phyloP scores from a whole-genome alignment of 2,888 invertebrate genomes.

The Acleris holmiana region DNA sequence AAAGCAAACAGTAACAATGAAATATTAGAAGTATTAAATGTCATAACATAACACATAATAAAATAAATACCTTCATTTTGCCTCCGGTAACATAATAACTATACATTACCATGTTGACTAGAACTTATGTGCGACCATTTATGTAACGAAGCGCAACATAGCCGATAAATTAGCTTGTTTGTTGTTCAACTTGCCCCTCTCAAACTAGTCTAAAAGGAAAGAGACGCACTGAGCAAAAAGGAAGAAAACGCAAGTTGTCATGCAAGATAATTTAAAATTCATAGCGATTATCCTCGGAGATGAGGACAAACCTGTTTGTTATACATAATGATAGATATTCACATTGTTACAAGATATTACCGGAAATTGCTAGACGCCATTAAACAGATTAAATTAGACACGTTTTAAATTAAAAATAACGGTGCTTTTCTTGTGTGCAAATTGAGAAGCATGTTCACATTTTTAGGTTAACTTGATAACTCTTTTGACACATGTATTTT shows the following conservation, averaged over 20 bases:
- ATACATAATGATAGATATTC: conserved; percentile 11
- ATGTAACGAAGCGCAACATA: conserved; percentile 9
- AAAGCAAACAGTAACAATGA: too few species aligned
- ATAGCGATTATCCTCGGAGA: conserved; percentile 21
- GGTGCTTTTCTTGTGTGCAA: conserved; percentile 5
- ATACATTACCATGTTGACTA: conserved; percentile 2
- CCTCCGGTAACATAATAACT: background rate
- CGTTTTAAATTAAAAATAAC: conserved; percentile 6
- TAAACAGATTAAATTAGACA: conserved; percentile 19
- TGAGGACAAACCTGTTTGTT: conserved; percentile 27
- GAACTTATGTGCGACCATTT: conserved; percentile 23
- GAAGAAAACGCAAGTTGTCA: background rate
- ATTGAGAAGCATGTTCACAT: background rate
- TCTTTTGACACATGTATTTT: too few species aligned
- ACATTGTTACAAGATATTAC: conserved; percentile 21
- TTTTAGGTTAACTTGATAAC: background rate
- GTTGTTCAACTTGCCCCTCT: too few species aligned
- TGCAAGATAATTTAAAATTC: conserved; percentile 23
- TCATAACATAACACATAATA: too few species aligned
- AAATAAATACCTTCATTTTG: background rate
- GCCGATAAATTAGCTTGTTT: too few species aligned
- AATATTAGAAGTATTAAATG: too few species aligned
- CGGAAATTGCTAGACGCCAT: conserved; percentile 14
- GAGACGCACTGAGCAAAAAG: too few species aligned
- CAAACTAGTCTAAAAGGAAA: too few species aligned